A percentile compares a stretch with the other conserved stretches of the same genome.
Evolutionary conservation across 2,113 vertebrate genomes (phyloP).

Genomic region (Ptilonorhynchus violaceus): DNA sequence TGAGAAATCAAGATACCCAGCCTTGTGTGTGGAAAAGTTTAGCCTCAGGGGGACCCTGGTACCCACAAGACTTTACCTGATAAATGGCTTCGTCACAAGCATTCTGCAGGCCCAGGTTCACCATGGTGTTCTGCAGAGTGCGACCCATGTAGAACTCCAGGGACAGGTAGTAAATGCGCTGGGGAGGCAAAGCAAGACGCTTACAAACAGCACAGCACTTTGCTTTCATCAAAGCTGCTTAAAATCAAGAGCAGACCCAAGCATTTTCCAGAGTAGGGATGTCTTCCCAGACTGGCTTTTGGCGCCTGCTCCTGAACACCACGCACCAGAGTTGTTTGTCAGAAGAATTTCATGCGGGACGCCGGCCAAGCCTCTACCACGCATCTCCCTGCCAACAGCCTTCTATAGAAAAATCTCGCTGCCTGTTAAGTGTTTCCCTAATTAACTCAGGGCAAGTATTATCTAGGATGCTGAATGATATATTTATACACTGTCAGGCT

Average conservation of each 20-base stretch:
- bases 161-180: constrained; percentile 84
- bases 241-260: not conserved
- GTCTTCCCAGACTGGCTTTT: not conserved
- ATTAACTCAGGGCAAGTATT: constrained; percentile 34
- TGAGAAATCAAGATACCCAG: not conserved
- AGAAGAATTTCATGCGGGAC: not conserved
- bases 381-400: constrained; percentile 44
- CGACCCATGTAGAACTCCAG: constrained; percentile 93
- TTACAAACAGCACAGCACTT: not conserved
- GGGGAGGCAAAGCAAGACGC: not conserved
- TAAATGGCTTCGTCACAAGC: constrained; percentile 87
- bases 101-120: constrained; percentile 87
- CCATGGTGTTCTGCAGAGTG: constrained; percentile 90
- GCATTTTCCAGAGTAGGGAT: not conserved
- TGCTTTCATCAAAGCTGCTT: not conserved
- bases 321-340: constrained; percentile 16
- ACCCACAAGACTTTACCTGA: constrained; percentile 71
- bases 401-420: constrained; percentile 46
- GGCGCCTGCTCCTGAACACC: not conserved
- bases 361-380: not conserved
- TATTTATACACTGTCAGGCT: not conserved
- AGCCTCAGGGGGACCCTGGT: not conserved
- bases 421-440: constrained; percentile 55
- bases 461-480: not conserved
- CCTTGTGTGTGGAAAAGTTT: accelerated